Evolutionary conservation across 1,140 invertebrate genomes (phyloP), one percentile per base, ranked within the genome.

Genomic region (Drosophila pachea): DNA sequence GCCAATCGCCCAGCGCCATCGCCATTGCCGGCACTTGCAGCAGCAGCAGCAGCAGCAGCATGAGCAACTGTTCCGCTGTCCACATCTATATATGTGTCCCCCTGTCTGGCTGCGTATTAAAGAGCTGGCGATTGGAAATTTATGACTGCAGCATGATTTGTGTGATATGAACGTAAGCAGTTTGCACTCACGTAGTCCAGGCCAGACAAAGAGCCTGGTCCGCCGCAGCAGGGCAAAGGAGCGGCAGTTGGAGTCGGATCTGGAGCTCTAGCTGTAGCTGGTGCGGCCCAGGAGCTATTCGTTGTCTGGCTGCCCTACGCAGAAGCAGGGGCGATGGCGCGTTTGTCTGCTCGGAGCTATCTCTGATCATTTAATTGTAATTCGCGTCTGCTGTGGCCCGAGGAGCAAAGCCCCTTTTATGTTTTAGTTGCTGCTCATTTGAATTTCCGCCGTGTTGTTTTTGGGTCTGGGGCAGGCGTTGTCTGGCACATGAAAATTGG

Each of bases 71-170:
- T 71, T 31, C 69, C 47, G 49, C 40, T 73, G 58, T 62, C 64
- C 50, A 47, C 53, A 74, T 74, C 72, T 70, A 54, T 66, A 49
- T 70, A 61, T 70, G 56, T 73, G 69, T 33, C 22, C 9, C 16
- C 8, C 8, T 45, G 32, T 12, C 35, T 56, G 8, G 35, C 35
- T 49, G 52, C 64, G 65, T 55, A 47, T 79, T 69, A 83, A 82
- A 82, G 77, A 76, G 70, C 76, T 86, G 83, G 82, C 83, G 77
- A 87, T 87, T 87, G 78, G 78, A 77, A 87, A 87, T 88, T 87
- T 87, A 87, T 87, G 86, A 77, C 79, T 79, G 76, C 74, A 73
- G 71, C 81, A 87, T 88, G 84, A 87, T 87, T 87, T 87, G 86
- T 88, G 82, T 73, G 86, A 87, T 86, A 84, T 63, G 76, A 84